phyloP scores from a whole-genome alignment of 2,888 invertebrate genomes.

The Psylliodes chrysocephalus region DNA sequence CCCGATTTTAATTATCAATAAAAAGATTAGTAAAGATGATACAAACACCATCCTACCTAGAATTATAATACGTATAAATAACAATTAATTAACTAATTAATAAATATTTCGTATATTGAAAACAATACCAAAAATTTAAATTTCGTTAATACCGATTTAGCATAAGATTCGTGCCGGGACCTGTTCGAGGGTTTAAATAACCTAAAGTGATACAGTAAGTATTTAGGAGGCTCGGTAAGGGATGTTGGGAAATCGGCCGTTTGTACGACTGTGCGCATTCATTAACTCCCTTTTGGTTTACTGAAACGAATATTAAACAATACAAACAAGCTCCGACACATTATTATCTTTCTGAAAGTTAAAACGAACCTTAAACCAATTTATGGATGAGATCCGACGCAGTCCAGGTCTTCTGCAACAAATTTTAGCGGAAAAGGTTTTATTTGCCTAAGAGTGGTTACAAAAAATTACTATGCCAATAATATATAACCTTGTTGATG shows the following conservation, averaged over 20 bases:
- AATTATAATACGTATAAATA: too few relatives aligned
- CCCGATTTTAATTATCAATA: too few relatives aligned
- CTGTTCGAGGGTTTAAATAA: constrained; percentile 34
- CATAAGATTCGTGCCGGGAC: background rate
- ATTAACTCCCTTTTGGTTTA: constrained; percentile 56
- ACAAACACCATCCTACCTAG: too few relatives aligned
- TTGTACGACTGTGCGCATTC: constrained; percentile 56
- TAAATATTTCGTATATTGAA: too few relatives aligned
- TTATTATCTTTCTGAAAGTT: constrained; percentile 52
- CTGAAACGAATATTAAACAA: constrained; percentile 58
- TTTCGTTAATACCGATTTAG: background rate
- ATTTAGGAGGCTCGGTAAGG: constrained; percentile 42
- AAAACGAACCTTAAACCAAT: constrained; percentile 13
- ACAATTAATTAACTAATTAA: too few relatives aligned
- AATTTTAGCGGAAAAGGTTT: too few relatives aligned
- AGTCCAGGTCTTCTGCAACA: background rate
- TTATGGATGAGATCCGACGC: constrained; percentile 21
- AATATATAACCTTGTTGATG: too few relatives aligned
- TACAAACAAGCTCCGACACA: constrained; percentile 58
- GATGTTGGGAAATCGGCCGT: constrained; percentile 21
- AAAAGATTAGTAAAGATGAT: too few relatives aligned
- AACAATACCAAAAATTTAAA: constrained; percentile 1
- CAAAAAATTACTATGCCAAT: too few relatives aligned
- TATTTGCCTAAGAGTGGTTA: too few relatives aligned
- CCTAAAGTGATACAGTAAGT: constrained; percentile 34